Percentiles rank a stretch among this genome's conserved stretches.
These are phyloP conservation scores for Coleophora flavipennella DNA, from an alignment of 2,888 invertebrate genomes.

Conservation along the genomic window DNA sequence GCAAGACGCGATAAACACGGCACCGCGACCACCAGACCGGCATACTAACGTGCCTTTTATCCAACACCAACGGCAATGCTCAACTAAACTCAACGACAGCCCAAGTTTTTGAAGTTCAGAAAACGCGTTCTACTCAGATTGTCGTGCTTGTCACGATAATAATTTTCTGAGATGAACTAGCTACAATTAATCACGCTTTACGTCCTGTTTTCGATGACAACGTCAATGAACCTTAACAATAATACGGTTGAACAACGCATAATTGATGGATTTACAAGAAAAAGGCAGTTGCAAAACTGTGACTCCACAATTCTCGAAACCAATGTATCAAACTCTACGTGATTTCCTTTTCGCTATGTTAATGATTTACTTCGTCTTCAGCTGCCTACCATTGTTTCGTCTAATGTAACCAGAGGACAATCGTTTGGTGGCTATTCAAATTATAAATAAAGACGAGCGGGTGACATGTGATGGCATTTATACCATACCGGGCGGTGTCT, in stretches of 20 bases:
- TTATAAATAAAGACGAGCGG: slow-evolving; percentile 47
- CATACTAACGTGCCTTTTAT: slow-evolving; percentile 10
- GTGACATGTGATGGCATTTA: slow-evolving; percentile 62
- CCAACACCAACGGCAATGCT: slow-evolving; percentile 9
- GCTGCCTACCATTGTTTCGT: slow-evolving; percentile 56
- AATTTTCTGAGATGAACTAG: too few relatives aligned
- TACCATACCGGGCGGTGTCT: slow-evolving; percentile 58
- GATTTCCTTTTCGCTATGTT: slow-evolving; percentile 52
- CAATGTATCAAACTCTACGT: slow-evolving; percentile 35
- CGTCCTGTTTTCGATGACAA: slow-evolving; percentile 4
- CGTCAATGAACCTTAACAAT: slow-evolving; percentile 23
- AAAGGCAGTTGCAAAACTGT: slow-evolving; percentile 16
- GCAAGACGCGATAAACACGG: slow-evolving; percentile 42
- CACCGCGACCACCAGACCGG: slow-evolving; percentile 20
- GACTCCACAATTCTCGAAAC: slow-evolving; percentile 45
- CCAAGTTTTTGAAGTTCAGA: neutral
- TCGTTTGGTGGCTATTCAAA: slow-evolving; percentile 52
- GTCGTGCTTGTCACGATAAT: too few relatives aligned
- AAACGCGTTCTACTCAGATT: neutral
- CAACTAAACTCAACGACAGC: neutral
- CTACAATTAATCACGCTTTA: too few relatives aligned
- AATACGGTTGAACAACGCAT: slow-evolving; percentile 12
- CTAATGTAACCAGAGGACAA: slow-evolving; percentile 52
- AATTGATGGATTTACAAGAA: slow-evolving; percentile 6
- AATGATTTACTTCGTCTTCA: slow-evolving; percentile 39